phyloP scores from a whole-genome alignment of 1,140 invertebrate genomes.

The Leptonema lineaticorne region DNA sequence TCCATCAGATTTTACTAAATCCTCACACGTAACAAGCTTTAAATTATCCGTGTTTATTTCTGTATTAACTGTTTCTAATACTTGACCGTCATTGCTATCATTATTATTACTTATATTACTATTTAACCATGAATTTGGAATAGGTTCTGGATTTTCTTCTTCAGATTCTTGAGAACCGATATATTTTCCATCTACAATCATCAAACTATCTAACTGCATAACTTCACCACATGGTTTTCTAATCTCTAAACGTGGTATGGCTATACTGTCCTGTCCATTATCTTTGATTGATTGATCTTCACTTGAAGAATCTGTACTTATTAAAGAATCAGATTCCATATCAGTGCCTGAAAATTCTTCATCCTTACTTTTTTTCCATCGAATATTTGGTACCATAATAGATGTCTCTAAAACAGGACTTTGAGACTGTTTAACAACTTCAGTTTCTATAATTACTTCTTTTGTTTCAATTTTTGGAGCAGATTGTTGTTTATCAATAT shows the following conservation, averaged over 20 bases:
- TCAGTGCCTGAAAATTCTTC: slow-evolving; percentile 52
- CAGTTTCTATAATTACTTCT: slow-evolving; percentile 25
- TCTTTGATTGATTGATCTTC: slow-evolving; percentile 43
- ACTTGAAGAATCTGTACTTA: slow-evolving; percentile 53
- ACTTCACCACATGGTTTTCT: slow-evolving; percentile 66
- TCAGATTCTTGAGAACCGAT: slow-evolving; percentile 47
- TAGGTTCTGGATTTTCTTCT: slow-evolving; percentile 46
- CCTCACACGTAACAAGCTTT: not conserved
- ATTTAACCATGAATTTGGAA: slow-evolving; percentile 40
- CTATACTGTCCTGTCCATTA: slow-evolving; percentile 46
- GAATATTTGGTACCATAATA: slow-evolving; percentile 64
- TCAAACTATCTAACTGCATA: slow-evolving; percentile 61
- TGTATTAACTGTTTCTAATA: slow-evolving; percentile 15
- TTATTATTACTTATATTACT: no score
- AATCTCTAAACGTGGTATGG: slow-evolving; percentile 64
- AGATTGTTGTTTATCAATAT: slow-evolving; percentile 51
- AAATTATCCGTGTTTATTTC: slow-evolving; percentile 3
- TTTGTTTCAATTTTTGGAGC: slow-evolving; percentile 24
- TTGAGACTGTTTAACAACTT: slow-evolving; percentile 52
- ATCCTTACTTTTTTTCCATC: slow-evolving; percentile 56
- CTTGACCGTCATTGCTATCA: no score
- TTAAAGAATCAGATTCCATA: slow-evolving; percentile 65
- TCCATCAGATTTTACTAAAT: slow-evolving; percentile 8
- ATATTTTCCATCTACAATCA: slow-evolving; percentile 53
- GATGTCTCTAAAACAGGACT: slow-evolving; percentile 64